Evolutionary conservation across 2,113 vertebrate genomes (phyloP), one percentile per base, ranked within the genome.

Genomic region (Microtus pennsylvanicus): DNA sequence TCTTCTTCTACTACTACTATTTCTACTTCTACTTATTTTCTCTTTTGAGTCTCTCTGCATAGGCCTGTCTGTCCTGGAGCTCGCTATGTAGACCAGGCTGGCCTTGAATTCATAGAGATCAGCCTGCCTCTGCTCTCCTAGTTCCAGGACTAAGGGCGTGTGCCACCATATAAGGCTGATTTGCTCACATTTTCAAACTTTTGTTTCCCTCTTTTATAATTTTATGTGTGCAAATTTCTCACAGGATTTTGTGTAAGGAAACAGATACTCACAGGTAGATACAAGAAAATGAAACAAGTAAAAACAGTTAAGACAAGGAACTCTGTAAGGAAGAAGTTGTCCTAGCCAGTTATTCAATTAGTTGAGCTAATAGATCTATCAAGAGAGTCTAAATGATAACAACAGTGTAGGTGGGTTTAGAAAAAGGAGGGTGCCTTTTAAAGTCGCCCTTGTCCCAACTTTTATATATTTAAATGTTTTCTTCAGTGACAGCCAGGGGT

Each of bases 381-480:
- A 89, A 63, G 33, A 92, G 38, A 87, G 42, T 76, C 88, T 78
- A 61, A 94, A 85, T 50, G 77, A 69, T 87, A 45, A 75, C 58
- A 78, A 87, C 76, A 80, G 13, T 69, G 3, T 81, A 69, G 50
- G 33, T 45, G 26, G 65, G 80, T 90, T 95, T 89, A 87, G 74
- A 92, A 87, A 93, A 87, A 26, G 72, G 92, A 91, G 83, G 30
- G 88, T 89, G 9, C 35, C 33, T 75, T 96, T 74, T 89, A 93
- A 90, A 92, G 61, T 45, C 65, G 52, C 65, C 67, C 63, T 93
- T 90, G 63, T 80, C 72, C 70, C 30, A 76, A 45, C 91, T 69
- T 94, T 22, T 52, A 45, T 86, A 55, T 82, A 38, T 93, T 96
- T 97, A 96, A 94, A 45, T 94, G 81, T 94, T 87, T 94, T 81